Conservation (phyloP, 2,797 vertebrate genomes). For the Garrulus glandarius region DNA sequence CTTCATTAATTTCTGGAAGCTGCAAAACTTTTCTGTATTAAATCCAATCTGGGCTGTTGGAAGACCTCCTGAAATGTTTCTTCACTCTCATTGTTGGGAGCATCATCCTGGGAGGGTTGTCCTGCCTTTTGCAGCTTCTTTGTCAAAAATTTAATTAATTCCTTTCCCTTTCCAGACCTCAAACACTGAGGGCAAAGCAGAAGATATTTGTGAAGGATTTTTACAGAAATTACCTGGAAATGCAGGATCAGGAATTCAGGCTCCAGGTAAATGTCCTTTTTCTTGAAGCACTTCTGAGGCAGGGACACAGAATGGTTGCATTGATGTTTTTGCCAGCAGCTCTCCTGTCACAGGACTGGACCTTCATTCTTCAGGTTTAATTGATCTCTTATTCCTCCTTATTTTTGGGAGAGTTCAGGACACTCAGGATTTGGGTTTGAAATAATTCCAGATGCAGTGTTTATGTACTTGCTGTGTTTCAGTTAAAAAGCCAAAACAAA, state of each 20-base stretch:
- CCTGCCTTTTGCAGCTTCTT: neutral
- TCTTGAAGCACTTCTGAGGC: neutral
- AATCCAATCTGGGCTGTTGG: neutral
- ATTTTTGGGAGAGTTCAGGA: neutral
- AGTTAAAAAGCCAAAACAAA: neutral
- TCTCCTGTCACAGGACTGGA: neutral
- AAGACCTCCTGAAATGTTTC: neutral
- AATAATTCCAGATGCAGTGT: neutral
- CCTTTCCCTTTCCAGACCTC: constrained; percentile 29
- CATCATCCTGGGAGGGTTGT: neutral
- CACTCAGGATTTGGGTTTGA: neutral
- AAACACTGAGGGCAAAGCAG: constrained; percentile 8
- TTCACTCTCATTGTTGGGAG: neutral
- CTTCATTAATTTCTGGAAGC: neutral
- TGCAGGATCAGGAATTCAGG: neutral
- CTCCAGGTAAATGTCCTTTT: neutral
- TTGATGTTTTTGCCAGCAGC: neutral
- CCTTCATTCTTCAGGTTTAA: neutral
- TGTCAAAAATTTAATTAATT: neutral
- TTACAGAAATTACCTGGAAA: neutral
- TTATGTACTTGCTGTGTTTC: neutral
- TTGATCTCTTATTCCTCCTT: neutral
- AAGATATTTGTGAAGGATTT: neutral
- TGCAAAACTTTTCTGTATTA: neutral
- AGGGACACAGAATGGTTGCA: neutral